Evolutionary conservation across 2,113 vertebrate genomes (phyloP).

Genomic region (Meles meles): DNA sequence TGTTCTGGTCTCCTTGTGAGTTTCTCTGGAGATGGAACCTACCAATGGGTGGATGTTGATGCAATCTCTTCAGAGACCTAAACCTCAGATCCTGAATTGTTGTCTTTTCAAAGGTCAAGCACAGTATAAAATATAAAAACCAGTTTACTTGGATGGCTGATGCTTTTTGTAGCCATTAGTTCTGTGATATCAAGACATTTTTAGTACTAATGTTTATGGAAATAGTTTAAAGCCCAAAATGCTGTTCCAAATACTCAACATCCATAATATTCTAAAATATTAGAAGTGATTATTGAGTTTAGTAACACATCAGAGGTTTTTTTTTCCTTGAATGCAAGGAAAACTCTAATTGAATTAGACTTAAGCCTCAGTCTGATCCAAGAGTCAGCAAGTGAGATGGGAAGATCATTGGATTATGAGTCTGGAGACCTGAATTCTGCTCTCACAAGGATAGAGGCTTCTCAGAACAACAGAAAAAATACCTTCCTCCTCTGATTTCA

Average conservation of each 20-base stretch:
- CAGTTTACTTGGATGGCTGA: background rate
- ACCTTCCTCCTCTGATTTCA: background rate
- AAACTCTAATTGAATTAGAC: background rate
- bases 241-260: slow-evolving; percentile 18
- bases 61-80: background rate
- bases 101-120: slow-evolving; percentile 8
- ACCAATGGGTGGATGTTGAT: background rate
- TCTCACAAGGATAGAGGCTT: background rate
- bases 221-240: slow-evolving; percentile 16
- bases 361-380: background rate
- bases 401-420: background rate
- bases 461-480: background rate
- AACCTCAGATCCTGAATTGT: background rate
- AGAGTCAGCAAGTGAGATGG: background rate
- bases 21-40: background rate
- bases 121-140: background rate
- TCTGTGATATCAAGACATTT: background rate
- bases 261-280: background rate
- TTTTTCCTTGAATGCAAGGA: background rate
- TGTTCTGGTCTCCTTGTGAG: background rate
- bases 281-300: background rate
- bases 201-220: slow-evolving; percentile 17
- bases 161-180: background rate
- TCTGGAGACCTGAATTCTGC: background rate
- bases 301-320: background rate